Evolutionary conservation across 2,888 invertebrate genomes (phyloP).

Genomic region (Rotaria sp.): DNA sequence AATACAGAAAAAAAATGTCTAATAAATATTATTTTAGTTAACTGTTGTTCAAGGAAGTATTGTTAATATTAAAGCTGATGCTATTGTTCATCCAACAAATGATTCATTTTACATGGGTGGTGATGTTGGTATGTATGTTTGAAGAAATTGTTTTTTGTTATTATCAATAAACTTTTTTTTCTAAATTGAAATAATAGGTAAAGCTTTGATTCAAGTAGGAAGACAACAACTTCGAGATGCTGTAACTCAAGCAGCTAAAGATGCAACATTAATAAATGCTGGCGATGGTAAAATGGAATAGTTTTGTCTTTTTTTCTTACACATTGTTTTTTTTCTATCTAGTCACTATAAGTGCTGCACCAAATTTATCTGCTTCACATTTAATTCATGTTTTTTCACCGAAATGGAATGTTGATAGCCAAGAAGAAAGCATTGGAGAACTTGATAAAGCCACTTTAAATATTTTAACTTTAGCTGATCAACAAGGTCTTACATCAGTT

Average conservation of each 20-base stretch:
- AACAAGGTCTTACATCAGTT: slow-evolving; percentile 56
- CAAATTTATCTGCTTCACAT: slow-evolving; percentile 44
- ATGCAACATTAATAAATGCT: slow-evolving; percentile 43
- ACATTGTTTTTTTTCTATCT: background rate
- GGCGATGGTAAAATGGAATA: background rate
- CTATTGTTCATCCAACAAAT: slow-evolving; percentile 59
- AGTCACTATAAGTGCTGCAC: slow-evolving; percentile 31
- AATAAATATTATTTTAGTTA: slow-evolving; percentile 48
- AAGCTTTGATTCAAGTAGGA: slow-evolving; percentile 56
- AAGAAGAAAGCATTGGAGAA: slow-evolving; percentile 49
- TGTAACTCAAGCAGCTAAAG: slow-evolving; percentile 48
- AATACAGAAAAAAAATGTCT: background rate
- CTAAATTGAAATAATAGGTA: background rate
- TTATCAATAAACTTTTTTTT: background rate
- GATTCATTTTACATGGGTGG: slow-evolving; percentile 56
- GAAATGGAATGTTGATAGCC: slow-evolving; percentile 50
- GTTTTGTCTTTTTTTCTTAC: background rate
- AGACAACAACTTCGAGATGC: slow-evolving; percentile 57
- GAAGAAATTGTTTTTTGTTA: background rate
- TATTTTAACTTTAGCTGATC: slow-evolving; percentile 56
- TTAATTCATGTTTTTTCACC: slow-evolving; percentile 59
- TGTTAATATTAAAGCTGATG: slow-evolving; percentile 57
- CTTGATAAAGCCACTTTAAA: slow-evolving; percentile 57
- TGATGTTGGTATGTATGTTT: slow-evolving; percentile 54
- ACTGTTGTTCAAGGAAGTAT: slow-evolving; percentile 59